phyloP scores from a whole-genome alignment of 1,140 invertebrate genomes.

The Brachionus rotundiformis region DNA sequence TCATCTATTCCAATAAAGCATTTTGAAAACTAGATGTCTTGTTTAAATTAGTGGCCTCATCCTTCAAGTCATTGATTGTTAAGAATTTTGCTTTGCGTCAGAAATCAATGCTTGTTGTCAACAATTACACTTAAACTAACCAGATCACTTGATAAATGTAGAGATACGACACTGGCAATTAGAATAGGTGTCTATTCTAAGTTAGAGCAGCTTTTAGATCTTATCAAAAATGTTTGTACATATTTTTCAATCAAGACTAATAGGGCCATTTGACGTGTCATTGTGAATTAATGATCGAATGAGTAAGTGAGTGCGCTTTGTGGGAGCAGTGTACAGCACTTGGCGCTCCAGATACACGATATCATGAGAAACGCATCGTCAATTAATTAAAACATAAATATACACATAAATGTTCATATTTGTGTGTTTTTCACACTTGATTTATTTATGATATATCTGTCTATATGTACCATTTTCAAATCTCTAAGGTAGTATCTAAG shows the following conservation, averaged over 20 bases:
- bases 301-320: too few relatives aligned
- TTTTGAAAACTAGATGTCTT: too few relatives aligned
- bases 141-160: neutral
- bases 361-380: conserved; percentile 43
- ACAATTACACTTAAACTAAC: neutral
- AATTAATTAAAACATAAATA: conserved; percentile 22
- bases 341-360: neutral
- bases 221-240: neutral
- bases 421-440: conserved; percentile 49
- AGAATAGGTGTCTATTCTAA: conserved; percentile 9
- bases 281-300: too few relatives aligned
- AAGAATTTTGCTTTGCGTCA: too few relatives aligned
- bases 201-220: conserved; percentile 29
- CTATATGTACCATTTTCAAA: neutral
- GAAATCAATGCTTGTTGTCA: too few relatives aligned
- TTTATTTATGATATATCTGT: conserved; percentile 30
- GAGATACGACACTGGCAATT: neutral
- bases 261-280: neutral
- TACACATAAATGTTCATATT: conserved; percentile 21
- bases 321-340: too few relatives aligned
- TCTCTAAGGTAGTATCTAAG: conserved; percentile 43
- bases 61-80: too few relatives aligned
- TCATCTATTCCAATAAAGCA: too few relatives aligned
- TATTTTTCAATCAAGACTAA: conserved; percentile 11
- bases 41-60: too few relatives aligned